Base-by-base conservation (phyloP, 2,797 vertebrate genomes). In the Malurus splendens region DNA sequence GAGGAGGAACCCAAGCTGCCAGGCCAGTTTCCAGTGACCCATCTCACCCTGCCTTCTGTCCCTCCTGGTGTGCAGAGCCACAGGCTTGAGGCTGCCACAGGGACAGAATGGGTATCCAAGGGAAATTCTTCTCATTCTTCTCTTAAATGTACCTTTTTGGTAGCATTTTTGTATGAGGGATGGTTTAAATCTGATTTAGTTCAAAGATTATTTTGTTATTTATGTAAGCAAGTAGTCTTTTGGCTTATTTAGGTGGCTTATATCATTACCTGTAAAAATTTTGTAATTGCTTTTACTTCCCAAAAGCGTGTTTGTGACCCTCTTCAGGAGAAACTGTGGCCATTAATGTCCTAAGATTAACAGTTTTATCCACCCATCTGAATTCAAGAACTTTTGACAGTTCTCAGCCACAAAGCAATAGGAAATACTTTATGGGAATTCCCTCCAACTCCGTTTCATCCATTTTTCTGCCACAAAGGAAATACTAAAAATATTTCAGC, bases 151-250 rank as follows among this genome's bases (percentile, higher is more conserved):
- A 28, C 0, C 0, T 3, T 0, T 54, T 85, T 42, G 54, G 44
- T 51, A 22, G 27, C 2, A 14, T 7, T 14, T 42, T 59, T 66
- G 2, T 41, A 7, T 39, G 38, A 82, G 45, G 22, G 7, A n/a
- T 36, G 4, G 4, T 10, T 60, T 72, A 75, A 50, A 60, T 73
- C 74, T 88, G 3, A 67, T 79, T 79, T 73, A 25, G 42, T 75
- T 50, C 41, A 56, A 68, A 73, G 66, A 32, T 38, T 27, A n/a
- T 75, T 68, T 89, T 86, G 80, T 45, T 80, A 54, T 50, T 94
- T 50, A 86, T 84, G 64, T 87, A 82, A 71, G 47, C 61, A 64
- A 82, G 83, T 62, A 71, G 48, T n/a, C 24, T 73, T 86, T 67
- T 87, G 92, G 81, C 75, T 93, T 82, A 20, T 50, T 83, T 68